Evolutionary conservation across 2,888 invertebrate genomes (phyloP).

Genomic region (Nomada lathburiana): DNA sequence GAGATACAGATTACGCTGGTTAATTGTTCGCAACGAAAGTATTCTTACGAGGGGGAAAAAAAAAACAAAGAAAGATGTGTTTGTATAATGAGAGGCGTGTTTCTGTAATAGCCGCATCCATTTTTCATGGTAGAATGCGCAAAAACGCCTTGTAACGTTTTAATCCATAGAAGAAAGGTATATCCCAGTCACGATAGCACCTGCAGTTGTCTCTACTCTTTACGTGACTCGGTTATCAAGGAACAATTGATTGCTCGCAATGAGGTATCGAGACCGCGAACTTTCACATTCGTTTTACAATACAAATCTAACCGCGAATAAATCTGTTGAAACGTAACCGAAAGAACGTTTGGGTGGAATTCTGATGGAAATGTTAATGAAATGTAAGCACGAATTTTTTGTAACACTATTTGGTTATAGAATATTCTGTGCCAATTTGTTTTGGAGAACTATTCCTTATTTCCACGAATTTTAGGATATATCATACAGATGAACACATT

Average conservation of each 20-base stretch:
- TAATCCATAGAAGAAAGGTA: conserved; percentile 39
- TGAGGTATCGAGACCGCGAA: conserved; percentile 38
- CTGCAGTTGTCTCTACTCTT: conserved; percentile 45
- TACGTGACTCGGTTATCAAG: conserved; percentile 56
- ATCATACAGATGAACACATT: too few species aligned
- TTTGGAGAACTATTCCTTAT: neutral
- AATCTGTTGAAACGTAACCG: neutral
- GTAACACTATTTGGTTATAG: neutral
- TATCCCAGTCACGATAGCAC: conserved; percentile 42
- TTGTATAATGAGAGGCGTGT: conserved; percentile 1
- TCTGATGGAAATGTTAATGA: neutral
- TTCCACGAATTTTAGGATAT: too few species aligned
- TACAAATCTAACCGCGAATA: conserved; percentile 18
- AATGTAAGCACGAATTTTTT: neutral
- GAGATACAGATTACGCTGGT: neutral
- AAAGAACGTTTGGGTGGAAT: neutral
- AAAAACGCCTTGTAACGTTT: conserved; percentile 42
- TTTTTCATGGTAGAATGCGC: conserved; percentile 28
- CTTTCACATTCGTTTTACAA: conserved; percentile 50
- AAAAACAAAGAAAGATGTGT: neutral
- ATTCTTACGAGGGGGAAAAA: neutral
- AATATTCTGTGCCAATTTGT: neutral
- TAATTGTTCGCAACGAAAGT: neutral
- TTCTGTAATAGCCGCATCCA: conserved; percentile 28
- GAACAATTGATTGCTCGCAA: conserved; percentile 37